A percentile compares a stretch with the other conserved stretches of the same genome.
These are phyloP conservation scores for Macaca nemestrina DNA, from an alignment of 2,113 vertebrate genomes.

Conservation along the genomic window DNA sequence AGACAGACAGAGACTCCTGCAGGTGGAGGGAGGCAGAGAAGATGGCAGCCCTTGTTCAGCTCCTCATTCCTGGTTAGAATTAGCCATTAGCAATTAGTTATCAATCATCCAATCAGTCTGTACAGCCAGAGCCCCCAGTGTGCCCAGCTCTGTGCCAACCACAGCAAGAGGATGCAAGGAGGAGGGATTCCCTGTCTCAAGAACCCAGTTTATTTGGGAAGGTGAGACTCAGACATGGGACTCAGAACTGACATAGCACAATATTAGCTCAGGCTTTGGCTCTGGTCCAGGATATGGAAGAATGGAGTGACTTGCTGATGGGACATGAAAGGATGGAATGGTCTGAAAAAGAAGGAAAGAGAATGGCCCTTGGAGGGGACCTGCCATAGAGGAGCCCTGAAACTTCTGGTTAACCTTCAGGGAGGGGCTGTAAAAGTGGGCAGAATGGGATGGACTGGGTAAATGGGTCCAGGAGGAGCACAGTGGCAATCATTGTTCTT, in stretches of 20 bases:
- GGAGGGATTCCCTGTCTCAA: not conserved
- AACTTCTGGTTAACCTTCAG: not conserved
- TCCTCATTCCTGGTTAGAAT: not conserved
- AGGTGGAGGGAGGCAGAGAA: slow-evolving; percentile 55
- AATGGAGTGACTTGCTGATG: not conserved
- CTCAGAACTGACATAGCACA: not conserved
- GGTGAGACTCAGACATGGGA: not conserved
- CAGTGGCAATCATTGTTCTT: not conserved
- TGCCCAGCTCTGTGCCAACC: not conserved
- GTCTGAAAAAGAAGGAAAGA: not conserved
- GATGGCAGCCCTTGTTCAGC: not conserved
- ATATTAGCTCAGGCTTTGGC: not conserved
- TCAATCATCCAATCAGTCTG: not conserved
- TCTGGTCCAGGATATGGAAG: not conserved
- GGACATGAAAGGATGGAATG: not conserved
- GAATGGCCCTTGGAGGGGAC: not conserved
- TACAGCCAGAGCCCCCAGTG: not conserved
- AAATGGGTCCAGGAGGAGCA: not conserved
- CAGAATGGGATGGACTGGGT: too few species aligned
- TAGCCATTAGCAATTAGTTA: not conserved
- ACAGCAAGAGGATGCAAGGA: too few species aligned
- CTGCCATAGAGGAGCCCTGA: not conserved
- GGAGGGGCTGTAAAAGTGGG: not conserved
- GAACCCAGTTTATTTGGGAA: not conserved
- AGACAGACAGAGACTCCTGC: slow-evolving; percentile 78